Evolutionary conservation across 2,797 vertebrate genomes (phyloP).

Genomic region (Siniperca obscura): DNA sequence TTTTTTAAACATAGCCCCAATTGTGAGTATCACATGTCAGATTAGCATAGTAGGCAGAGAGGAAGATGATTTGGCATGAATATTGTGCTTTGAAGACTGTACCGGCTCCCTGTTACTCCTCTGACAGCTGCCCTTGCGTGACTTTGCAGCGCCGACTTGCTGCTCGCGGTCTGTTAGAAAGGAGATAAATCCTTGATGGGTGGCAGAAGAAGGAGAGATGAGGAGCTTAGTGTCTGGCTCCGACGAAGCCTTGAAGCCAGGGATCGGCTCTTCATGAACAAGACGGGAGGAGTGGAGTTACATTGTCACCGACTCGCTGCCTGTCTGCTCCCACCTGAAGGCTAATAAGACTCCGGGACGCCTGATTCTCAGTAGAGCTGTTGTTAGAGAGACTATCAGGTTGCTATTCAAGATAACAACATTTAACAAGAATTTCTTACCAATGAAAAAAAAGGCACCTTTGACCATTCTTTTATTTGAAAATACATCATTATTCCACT

Average conservation of each 20-base stretch:
- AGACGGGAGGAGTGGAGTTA: conserved; percentile 62
- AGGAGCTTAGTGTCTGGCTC: conserved; percentile 71
- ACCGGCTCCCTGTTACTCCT: conserved; percentile 50
- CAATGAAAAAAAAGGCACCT: not conserved
- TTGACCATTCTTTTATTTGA: not conserved
- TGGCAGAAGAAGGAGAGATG: conserved; percentile 64
- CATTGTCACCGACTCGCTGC: conserved; percentile 33
- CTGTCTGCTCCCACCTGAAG: conserved; percentile 50
- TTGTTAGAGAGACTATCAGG: conserved; percentile 23
- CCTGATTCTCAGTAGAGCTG: not conserved
- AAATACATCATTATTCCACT: not conserved
- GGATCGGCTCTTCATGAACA: conserved; percentile 62
- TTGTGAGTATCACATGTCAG: conserved; percentile 68
- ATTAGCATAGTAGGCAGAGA: conserved; percentile 70
- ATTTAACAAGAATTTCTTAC: not conserved
- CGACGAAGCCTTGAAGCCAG: conserved; percentile 57
- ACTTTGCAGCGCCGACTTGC: conserved; percentile 68
- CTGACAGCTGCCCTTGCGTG: conserved; percentile 73
- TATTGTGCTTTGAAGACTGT: conserved; percentile 68
- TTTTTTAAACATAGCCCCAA: not conserved
- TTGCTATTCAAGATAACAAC: conserved; percentile 26
- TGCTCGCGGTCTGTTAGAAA: conserved; percentile 69
- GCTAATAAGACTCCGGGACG: conserved; percentile 28
- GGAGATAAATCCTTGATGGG: conserved; percentile 72
- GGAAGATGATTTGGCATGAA: conserved; percentile 66